Percentiles rank a stretch among this genome's conserved stretches.
phyloP scores from a whole-genome alignment of 1,140 invertebrate genomes.

The Pygmarrhopalites habei region DNA sequence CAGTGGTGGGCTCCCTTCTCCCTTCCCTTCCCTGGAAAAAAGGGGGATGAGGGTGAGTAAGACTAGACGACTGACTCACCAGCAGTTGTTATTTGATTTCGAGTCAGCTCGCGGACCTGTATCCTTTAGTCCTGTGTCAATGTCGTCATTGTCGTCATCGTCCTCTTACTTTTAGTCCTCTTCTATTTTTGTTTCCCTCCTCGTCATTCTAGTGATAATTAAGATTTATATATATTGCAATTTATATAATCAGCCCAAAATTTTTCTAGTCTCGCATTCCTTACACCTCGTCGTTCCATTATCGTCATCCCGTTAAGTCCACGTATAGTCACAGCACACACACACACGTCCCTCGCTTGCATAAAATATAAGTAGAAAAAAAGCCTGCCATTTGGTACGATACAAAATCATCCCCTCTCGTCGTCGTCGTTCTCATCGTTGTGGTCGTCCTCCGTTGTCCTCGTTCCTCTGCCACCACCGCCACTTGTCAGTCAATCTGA shows the following conservation, averaged over 20 bases:
- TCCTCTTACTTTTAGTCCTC: neutral
- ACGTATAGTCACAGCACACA: neutral
- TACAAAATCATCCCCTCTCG: too few species aligned
- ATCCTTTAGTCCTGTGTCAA: neutral
- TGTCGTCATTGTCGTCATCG: neutral
- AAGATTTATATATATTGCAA: too few species aligned
- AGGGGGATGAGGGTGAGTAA: slow-evolving; percentile 14
- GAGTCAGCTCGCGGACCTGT: neutral
- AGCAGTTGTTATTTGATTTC: slow-evolving; percentile 9
- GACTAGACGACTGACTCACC: slow-evolving; percentile 6
- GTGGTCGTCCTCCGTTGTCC: too few species aligned
- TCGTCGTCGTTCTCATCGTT: too few species aligned
- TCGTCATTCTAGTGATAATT: too few species aligned
- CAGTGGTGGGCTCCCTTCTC: too few species aligned
- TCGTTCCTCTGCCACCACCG: too few species aligned
- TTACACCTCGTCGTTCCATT: neutral
- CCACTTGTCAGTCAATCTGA: too few species aligned
- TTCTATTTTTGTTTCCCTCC: neutral
- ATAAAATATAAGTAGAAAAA: too few species aligned
- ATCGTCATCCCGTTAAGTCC: neutral
- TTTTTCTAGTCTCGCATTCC: neutral
- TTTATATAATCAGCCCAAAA: too few species aligned
- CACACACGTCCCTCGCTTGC: too few species aligned
- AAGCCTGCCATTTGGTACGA: too few species aligned
- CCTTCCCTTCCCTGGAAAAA: slow-evolving; percentile 3